Evolutionary conservation across 2,113 vertebrate genomes (phyloP).

Genomic region (Salminus brasiliensis): DNA sequence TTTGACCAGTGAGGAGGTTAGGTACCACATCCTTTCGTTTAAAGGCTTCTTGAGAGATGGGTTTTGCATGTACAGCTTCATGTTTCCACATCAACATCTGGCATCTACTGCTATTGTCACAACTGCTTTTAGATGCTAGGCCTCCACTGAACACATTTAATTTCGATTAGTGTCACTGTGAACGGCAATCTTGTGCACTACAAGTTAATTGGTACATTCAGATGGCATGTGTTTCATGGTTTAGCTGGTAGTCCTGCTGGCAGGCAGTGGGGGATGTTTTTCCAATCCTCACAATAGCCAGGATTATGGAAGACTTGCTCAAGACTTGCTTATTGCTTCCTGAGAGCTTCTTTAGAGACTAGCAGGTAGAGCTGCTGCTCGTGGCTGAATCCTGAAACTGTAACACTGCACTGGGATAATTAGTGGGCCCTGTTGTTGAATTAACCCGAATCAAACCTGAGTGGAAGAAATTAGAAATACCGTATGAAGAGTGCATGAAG

Average conservation of each 20-base stretch:
- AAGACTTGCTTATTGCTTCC: neutral
- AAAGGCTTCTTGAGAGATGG: conserved; percentile 2
- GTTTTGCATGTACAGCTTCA: neutral
- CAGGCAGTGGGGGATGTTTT: conserved; percentile 1
- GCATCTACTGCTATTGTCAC: neutral
- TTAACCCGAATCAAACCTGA: neutral
- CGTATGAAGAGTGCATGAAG: neutral
- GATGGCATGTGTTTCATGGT: neutral
- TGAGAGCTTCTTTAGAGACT: neutral
- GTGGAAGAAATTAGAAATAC: neutral
- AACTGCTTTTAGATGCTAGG: neutral
- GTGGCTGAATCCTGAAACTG: neutral
- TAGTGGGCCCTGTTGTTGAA: neutral
- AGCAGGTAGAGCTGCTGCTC: neutral
- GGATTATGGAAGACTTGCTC: neutral
- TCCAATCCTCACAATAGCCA: neutral
- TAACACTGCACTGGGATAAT: neutral
- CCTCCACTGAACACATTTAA: conserved; percentile 5
- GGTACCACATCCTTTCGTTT: neutral
- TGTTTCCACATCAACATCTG: neutral
- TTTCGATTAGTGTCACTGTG: conserved; percentile 15
- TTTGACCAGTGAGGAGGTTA: neutral
- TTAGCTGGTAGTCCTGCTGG: neutral
- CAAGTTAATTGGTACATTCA: conserved; percentile 1
- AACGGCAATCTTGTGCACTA: conserved; percentile 2